These are phyloP conservation scores for Seira musarum DNA, from an alignment of 2,888 invertebrate genomes.

Conservation along the genomic window DNA sequence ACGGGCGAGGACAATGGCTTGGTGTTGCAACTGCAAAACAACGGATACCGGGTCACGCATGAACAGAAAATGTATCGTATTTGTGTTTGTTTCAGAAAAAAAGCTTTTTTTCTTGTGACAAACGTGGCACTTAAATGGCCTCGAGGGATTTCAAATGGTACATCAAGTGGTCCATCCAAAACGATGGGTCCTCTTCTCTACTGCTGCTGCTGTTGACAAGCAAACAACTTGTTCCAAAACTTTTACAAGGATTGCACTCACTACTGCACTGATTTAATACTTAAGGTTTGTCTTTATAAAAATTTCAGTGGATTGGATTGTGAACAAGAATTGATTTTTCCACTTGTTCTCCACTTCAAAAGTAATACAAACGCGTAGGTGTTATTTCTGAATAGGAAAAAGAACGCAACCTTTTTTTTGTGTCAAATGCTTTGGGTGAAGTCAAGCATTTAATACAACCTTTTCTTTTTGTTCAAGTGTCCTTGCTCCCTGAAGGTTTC, in stretches of 20 bases:
- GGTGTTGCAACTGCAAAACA: too few relatives aligned
- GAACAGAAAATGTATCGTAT: not conserved
- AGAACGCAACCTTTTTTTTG: too few relatives aligned
- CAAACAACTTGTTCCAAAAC: conserved; percentile 36
- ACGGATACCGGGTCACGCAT: too few relatives aligned
- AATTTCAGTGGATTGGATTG: not conserved
- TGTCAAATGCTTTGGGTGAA: too few relatives aligned
- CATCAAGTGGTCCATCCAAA: conserved; percentile 28
- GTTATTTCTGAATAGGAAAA: not conserved
- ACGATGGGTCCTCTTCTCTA: too few relatives aligned
- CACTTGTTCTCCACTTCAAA: not conserved
- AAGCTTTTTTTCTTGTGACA: conserved; percentile 12
- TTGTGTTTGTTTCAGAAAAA: not conserved
- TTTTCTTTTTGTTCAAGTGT: not conserved
- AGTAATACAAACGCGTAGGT: not conserved
- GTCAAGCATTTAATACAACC: too few relatives aligned
- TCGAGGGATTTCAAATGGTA: conserved; percentile 39
- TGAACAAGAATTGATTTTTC: too few relatives aligned
- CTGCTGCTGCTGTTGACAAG: conserved; percentile 34
- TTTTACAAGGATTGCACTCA: not conserved
- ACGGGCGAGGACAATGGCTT: not conserved
- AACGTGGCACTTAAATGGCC: conserved; percentile 54
- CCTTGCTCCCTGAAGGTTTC: not conserved
- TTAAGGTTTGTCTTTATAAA: not conserved
- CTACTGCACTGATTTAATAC: conserved; percentile 10